Evolutionary conservation across 2,797 vertebrate genomes (phyloP), one percentile per base, ranked within the genome.

Genomic region (Cyprinella venusta): DNA sequence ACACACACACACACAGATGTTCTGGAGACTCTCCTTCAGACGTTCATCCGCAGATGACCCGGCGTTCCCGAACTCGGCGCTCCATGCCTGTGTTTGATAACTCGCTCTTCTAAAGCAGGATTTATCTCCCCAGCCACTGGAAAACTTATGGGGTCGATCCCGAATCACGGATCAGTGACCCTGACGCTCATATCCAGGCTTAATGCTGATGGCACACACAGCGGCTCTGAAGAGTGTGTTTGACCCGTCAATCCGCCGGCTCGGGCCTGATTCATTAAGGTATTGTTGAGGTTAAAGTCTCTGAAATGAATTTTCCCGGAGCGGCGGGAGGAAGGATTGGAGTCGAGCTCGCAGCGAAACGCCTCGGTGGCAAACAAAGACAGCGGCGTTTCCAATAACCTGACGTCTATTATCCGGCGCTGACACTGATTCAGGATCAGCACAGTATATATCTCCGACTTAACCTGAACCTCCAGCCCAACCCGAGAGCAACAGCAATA

Each of bases 251-350:
- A 76, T 81, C 86, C 70, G 13, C 33, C 18, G 79, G 83, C 79
- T 79, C 71, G 78, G 80, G 77, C 72, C 86, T 69, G 81, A 87
- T 89, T 88, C 86, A 88, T 88, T 88, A 89, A 82, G 76, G 68
- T 70, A 84, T 80, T 86, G 87, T 85, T 79, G 87, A 82, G 86
- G 86, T 86, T 85, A 88, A 87, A 81, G 84, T 85, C 81, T 82
- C 74, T 87, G 85, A 85, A 86, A 86, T 88, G 86, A 89, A 85
- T 90, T 85, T 87, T 81, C 63, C 18, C 79, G 80, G 18, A 81
- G 63, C 61, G 9, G 70, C 40, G 61, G 74, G 76, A 89, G 87
- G 64, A 83, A 86, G 69, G 79, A 84, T 63, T 75, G 84, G 40
- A 33, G 19, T 8, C 0, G n/a, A 68, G 84, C 75, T 79, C 82